Evolutionary conservation across 2,888 invertebrate species (phyloP).

Genomic region (Linyphia triangularis): DNA sequence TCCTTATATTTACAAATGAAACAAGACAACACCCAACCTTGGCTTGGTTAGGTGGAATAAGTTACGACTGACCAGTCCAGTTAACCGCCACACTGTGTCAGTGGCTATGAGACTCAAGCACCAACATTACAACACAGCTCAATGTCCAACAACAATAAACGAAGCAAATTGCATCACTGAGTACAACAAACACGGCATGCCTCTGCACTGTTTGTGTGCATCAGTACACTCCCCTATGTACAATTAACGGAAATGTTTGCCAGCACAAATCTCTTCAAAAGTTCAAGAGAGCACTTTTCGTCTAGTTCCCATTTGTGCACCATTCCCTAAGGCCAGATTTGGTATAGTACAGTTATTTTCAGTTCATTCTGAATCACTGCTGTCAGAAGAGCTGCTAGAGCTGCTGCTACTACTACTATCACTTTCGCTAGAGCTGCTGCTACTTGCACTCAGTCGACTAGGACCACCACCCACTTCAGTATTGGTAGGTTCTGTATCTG

Average conservation of each 20-base stretch:
- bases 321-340: slow-evolving; percentile 54
- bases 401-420: slow-evolving; percentile 78
- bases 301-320: slow-evolving; percentile 21
- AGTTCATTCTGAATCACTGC: slow-evolving; percentile 78
- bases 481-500: slow-evolving; percentile 76
- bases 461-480: slow-evolving; percentile 83
- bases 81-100: slow-evolving; percentile 11
- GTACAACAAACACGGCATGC: neutral
- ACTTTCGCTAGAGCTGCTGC: slow-evolving; percentile 83
- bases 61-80: slow-evolving; percentile 48
- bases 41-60: slow-evolving; percentile 64
- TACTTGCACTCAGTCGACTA: slow-evolving; percentile 88
- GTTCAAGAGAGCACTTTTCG: neutral
- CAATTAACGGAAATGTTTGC: neutral
- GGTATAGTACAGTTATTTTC: slow-evolving; percentile 21
- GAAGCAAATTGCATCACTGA: neutral
- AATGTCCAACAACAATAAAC: slow-evolving; percentile 8
- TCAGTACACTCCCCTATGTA: neutral
- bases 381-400: slow-evolving; percentile 78
- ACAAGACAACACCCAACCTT: slow-evolving; percentile 24
- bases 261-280: neutral
- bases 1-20: slow-evolving; percentile 67
- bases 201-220: neutral
- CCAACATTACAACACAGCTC: slow-evolving; percentile 15
- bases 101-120: slow-evolving; percentile 36